These are phyloP conservation scores for Murina feae DNA, from an alignment of 2,113 vertebrate genomes.

Conservation along the genomic window DNA sequence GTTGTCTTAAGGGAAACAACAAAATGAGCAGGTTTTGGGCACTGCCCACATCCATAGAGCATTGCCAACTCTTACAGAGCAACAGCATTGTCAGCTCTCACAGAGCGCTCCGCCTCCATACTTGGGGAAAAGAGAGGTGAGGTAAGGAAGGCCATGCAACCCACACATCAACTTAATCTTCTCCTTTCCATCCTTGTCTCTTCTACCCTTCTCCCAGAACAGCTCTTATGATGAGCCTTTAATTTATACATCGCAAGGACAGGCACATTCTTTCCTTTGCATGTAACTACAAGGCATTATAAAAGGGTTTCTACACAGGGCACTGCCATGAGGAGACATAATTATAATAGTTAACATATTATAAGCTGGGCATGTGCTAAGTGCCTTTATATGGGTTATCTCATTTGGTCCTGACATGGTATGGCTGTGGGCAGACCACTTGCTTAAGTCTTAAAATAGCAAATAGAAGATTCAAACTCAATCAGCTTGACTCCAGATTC, in stretches of 20 bases:
- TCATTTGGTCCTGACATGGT: background rate
- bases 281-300: background rate
- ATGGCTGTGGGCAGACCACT: background rate
- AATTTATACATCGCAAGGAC: background rate
- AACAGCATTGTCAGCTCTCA: background rate
- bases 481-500: background rate
- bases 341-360: background rate
- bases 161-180: background rate
- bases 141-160: background rate
- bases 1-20: constrained; percentile 55
- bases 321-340: background rate
- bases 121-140: background rate
- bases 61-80: background rate
- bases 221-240: background rate
- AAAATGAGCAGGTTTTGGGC: constrained; percentile 61
- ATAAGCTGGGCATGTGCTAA: background rate
- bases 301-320: background rate
- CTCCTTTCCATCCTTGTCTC: background rate
- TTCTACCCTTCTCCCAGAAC: background rate
- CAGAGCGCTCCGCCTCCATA: background rate
- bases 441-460: background rate
- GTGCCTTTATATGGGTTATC: background rate
- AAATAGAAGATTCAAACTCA: background rate
- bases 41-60: constrained; percentile 37
- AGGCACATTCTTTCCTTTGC: background rate